phyloP scores from a whole-genome alignment of 2,797 vertebrate genomes.

The Meda fulgida region DNA sequence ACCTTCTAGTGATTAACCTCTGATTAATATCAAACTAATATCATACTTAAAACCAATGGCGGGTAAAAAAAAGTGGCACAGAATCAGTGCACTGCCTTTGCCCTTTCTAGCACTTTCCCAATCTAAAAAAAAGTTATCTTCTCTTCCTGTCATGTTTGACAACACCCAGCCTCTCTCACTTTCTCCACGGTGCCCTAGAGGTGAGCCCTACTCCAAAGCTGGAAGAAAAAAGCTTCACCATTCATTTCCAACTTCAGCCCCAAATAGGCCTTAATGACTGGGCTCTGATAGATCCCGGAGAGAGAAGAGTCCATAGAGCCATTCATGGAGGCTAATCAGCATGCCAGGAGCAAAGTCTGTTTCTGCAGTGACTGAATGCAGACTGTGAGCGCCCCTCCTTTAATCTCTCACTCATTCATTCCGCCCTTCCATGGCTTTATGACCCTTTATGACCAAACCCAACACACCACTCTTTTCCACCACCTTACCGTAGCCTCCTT shows the following conservation, averaged over 20 bases:
- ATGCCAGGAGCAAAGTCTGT: constrained; percentile 76
- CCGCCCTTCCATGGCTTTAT: constrained; percentile 73
- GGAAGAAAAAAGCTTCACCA: constrained; percentile 73
- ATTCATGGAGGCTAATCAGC: constrained; percentile 83
- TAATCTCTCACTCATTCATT: constrained; percentile 81
- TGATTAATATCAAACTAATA: neutral
- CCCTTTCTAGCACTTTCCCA: too few relatives aligned
- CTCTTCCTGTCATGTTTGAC: constrained; percentile 14
- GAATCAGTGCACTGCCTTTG: neutral
- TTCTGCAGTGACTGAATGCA: constrained; percentile 79
- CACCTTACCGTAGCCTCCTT: neutral
- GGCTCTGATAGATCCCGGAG: constrained; percentile 76
- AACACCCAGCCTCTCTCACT: constrained; percentile 26
- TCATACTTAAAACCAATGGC: neutral
- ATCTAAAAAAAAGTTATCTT: neutral
- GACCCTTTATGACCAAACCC: constrained; percentile 70
- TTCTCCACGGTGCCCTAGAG: neutral
- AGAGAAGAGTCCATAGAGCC: constrained; percentile 77
- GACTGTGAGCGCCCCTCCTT: constrained; percentile 76
- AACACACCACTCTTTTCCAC: constrained; percentile 45
- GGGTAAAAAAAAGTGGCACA: neutral
- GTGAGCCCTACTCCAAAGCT: constrained; percentile 51
- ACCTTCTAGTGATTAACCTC: neutral
- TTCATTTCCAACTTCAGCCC: constrained; percentile 76
- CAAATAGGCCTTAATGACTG: constrained; percentile 80